Evolutionary conservation across 1,140 invertebrate genomes (phyloP).

Genomic region (Sycophaga agraensis): DNA sequence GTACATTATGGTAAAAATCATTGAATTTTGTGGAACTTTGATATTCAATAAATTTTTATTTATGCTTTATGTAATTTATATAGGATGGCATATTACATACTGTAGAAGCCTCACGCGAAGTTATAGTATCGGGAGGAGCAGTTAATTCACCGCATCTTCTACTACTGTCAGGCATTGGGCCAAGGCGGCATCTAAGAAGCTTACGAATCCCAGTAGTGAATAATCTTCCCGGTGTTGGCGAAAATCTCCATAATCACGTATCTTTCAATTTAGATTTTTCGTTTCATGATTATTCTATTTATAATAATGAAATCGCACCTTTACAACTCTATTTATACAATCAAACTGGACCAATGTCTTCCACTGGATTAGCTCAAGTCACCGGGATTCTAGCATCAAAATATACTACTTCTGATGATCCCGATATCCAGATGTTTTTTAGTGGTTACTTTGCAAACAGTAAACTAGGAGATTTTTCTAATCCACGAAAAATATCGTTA

Average conservation of each 20-base stretch:
- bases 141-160: slow-evolving; percentile 58
- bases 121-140: slow-evolving; percentile 52
- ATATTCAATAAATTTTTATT: neutral
- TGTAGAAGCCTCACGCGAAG: slow-evolving; percentile 51
- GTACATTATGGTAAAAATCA: slow-evolving; percentile 32
- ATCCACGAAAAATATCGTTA: slow-evolving; percentile 51
- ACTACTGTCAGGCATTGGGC: slow-evolving; percentile 63
- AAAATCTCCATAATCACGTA: slow-evolving; percentile 59
- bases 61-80: slow-evolving; percentile 42
- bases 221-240: slow-evolving; percentile 61
- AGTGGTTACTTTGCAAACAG: slow-evolving; percentile 52
- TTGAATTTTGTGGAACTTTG: neutral
- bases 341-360: slow-evolving; percentile 75
- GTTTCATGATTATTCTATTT: neutral
- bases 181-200: slow-evolving; percentile 51
- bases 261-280: slow-evolving; percentile 42
- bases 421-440: slow-evolving; percentile 56
- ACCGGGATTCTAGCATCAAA: slow-evolving; percentile 63
- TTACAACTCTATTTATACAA: slow-evolving; percentile 43
- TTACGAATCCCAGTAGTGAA: slow-evolving; percentile 43
- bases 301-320: slow-evolving; percentile 13
- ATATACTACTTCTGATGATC: slow-evolving; percentile 55
- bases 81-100: slow-evolving; percentile 47
- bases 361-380: slow-evolving; percentile 67
- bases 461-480: slow-evolving; percentile 32